These are phyloP conservation scores for Sternarchorhynchus goeldii DNA, from an alignment of 2,797 vertebrate species.

Conservation along the genomic window DNA sequence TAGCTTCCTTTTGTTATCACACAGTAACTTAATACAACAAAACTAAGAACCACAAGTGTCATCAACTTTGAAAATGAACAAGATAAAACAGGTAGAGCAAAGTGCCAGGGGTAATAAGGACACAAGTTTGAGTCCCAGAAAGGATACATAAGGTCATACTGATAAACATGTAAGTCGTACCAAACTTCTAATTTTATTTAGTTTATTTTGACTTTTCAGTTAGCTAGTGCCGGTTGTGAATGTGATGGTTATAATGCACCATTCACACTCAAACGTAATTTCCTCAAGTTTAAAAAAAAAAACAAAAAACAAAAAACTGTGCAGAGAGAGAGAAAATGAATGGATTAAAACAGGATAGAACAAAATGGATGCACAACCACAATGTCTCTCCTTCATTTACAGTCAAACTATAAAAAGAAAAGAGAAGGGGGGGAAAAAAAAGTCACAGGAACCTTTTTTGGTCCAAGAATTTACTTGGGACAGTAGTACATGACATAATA, in stretches of 20 bases:
- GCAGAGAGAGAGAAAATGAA: slow-evolving; percentile 18
- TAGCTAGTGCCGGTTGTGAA: slow-evolving; percentile 30
- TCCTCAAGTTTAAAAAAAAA: not conserved
- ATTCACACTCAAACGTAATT: no score
- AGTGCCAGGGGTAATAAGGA: no score
- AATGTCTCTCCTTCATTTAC: slow-evolving; percentile 8
- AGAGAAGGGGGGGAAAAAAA: not conserved
- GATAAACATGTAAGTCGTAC: no score
- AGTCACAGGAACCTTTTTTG: slow-evolving; percentile 43
- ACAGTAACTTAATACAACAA: no score
- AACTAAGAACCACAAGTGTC: no score
- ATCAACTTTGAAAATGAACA: no score
- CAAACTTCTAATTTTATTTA: no score
- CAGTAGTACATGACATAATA: slow-evolving; percentile 51
- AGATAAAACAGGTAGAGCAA: no score
- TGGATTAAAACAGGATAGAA: slow-evolving; percentile 26
- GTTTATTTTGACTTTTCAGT: slow-evolving; percentile 12
- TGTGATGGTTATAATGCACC: slow-evolving; percentile 10
- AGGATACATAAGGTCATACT: no score
- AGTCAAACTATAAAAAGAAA: not conserved
- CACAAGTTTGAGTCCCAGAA: no score
- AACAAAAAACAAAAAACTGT: slow-evolving; percentile 14
- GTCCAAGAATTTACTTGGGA: slow-evolving; percentile 55
- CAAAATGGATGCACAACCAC: slow-evolving; percentile 16
- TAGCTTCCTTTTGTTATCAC: no score